Conservation (phyloP, 2,113 vertebrate species). For the Elephas maximus region DNA sequence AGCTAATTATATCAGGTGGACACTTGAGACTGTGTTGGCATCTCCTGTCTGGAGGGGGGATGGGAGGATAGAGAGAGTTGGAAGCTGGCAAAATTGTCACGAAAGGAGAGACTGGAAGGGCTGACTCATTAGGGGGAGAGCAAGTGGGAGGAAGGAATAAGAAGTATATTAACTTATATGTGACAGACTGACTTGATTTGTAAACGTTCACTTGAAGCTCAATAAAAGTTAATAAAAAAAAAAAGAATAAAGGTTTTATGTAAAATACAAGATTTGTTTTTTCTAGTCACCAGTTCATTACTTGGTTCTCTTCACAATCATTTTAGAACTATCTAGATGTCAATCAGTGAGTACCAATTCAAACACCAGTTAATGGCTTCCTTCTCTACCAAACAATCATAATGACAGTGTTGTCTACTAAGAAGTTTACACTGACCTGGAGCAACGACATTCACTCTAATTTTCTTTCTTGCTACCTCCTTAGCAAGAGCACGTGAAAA, state of each 20-base stretch:
- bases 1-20: too few species aligned
- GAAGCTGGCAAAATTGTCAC: too few species aligned
- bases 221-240: too few species aligned
- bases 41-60: too few species aligned
- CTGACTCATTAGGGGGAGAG: too few species aligned
- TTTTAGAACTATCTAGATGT: constrained; percentile 15
- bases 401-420: background rate
- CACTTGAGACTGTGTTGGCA: too few species aligned
- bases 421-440: constrained; percentile 91
- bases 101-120: too few species aligned
- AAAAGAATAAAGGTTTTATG: background rate
- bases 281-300: constrained; percentile 28
- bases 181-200: too few species aligned
- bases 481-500: constrained; percentile 97
- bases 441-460: constrained; percentile 95
- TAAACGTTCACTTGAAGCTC: too few species aligned
- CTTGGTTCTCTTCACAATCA: background rate
- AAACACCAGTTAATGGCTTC: background rate
- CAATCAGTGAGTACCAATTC: background rate
- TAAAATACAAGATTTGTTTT: background rate
- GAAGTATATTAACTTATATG: too few species aligned
- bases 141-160: too few species aligned
- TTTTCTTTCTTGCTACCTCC: constrained; percentile 94
- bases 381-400: background rate
- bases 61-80: too few species aligned